These are phyloP conservation scores for Cynopterus brachyotis DNA, from an alignment of 2,113 vertebrate species.

Conservation along the genomic window DNA sequence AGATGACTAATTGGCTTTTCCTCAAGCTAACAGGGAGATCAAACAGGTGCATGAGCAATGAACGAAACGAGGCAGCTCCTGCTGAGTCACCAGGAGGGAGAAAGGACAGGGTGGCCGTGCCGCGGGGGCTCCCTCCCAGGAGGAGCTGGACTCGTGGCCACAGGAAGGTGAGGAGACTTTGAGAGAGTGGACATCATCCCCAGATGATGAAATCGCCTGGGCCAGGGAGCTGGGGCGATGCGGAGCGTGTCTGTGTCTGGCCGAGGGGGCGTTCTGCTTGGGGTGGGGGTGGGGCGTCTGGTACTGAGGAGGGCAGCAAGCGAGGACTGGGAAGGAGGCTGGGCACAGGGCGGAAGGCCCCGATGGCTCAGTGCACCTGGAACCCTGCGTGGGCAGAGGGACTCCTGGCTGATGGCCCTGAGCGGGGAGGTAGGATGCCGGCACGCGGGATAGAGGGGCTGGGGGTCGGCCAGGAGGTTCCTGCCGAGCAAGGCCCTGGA, in stretches of 20 bases:
- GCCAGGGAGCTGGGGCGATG: not conserved
- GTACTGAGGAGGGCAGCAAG: no score
- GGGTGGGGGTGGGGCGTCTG: not conserved
- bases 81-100: not conserved
- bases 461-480: not conserved
- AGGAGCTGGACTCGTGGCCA: not conserved
- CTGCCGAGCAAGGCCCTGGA: not conserved
- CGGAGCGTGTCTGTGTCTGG: not conserved
- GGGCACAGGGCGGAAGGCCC: not conserved
- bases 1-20: not conserved
- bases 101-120: not conserved
- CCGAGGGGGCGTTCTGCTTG: no score
- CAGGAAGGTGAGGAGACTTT: not conserved
- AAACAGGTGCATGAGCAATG: not conserved
- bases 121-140: fast-evolving
- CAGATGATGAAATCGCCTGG: not conserved
- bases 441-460: no score
- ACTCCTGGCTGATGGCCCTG: not conserved
- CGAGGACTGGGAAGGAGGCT: not conserved
- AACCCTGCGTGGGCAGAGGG: not conserved
- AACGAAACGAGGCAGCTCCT: not conserved
- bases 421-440: not conserved
- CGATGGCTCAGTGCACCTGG: not conserved
- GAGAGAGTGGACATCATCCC: not conserved
- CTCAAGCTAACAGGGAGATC: not conserved